Percentiles rank a stretch among this genome's conserved stretches.
phyloP scores from a whole-genome alignment of 2,113 vertebrate genomes.

The Sigmodon hispidus region DNA sequence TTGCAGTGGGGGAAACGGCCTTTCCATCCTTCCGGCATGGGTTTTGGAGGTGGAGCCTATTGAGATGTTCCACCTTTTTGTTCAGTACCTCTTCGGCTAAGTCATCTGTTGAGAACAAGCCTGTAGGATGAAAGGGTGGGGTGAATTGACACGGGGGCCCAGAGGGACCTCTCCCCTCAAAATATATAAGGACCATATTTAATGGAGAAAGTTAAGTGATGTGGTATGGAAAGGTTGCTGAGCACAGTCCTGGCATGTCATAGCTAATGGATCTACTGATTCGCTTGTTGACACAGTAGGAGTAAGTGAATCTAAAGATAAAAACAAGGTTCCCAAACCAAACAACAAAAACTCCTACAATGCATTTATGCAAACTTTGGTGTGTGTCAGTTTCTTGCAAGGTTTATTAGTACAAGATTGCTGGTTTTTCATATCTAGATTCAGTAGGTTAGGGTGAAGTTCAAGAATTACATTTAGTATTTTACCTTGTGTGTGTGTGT shows the following conservation, averaged over 20 bases:
- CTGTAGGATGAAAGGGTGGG: conserved; percentile 78
- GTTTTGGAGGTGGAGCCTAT: conserved; percentile 80
- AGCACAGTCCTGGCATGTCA: neutral
- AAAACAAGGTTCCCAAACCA: neutral
- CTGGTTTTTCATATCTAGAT: neutral
- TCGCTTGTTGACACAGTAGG: neutral
- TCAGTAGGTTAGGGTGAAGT: neutral
- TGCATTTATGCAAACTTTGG: neutral
- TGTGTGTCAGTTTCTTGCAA: neutral
- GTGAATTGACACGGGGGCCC: neutral
- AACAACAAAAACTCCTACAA: neutral
- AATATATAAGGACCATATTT: neutral
- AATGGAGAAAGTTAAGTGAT: conserved; percentile 21
- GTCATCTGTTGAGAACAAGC: conserved; percentile 93
- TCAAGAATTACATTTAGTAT: neutral
- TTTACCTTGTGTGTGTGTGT: neutral
- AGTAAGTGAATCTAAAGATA: neutral
- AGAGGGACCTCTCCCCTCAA: neutral
- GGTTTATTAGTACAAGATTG: neutral
- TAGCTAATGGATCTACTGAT: neutral
- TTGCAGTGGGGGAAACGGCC: conserved; percentile 47
- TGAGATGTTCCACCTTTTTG: conserved; percentile 92
- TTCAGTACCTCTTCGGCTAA: conserved; percentile 93
- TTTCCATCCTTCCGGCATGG: conserved; percentile 83
- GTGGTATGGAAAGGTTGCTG: neutral